Percentiles rank a stretch among this genome's conserved stretches.
Evolutionary conservation across 1,140 invertebrate genomes (phyloP).

Genomic region (Aphaenogaster rudis): DNA sequence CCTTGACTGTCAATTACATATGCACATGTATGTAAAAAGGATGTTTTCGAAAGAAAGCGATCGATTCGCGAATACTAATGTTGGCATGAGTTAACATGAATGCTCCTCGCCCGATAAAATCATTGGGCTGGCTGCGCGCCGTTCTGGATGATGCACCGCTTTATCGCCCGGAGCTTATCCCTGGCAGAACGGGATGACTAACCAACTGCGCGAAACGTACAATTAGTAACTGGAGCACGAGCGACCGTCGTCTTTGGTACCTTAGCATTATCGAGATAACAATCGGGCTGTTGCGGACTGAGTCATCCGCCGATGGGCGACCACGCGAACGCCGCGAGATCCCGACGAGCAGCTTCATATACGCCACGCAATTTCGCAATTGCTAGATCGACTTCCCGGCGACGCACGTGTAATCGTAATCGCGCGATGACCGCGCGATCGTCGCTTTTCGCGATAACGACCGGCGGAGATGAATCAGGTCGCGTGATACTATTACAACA

Average conservation of each 20-base stretch:
- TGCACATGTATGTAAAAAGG: neutral
- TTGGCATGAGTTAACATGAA: neutral
- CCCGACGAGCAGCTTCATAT: neutral
- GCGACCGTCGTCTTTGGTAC: conserved; percentile 63
- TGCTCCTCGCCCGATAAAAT: conserved; percentile 23
- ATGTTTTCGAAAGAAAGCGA: conserved; percentile 1
- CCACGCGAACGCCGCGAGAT: conserved; percentile 39
- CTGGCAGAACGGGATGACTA: conserved; percentile 73
- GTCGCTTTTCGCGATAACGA: neutral
- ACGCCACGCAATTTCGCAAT: conserved; percentile 33
- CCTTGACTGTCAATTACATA: neutral
- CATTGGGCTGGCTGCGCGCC: neutral
- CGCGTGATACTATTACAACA: neutral
- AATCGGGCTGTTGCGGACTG: conserved; percentile 67
- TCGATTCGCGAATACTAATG: neutral
- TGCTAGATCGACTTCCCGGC: conserved; percentile 30
- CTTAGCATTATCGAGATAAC: conserved; percentile 73
- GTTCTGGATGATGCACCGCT: conserved; percentile 14
- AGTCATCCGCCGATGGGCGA: conserved; percentile 73
- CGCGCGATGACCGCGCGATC: neutral
- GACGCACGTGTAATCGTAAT: neutral
- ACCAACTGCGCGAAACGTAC: conserved; percentile 78
- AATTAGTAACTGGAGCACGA: conserved; percentile 80
- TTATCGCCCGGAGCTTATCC: conserved; percentile 23
- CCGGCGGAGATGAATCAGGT: neutral